Percentiles rank a stretch among this genome's conserved stretches.
Conservation (phyloP, 1,140 invertebrate species). For the Coboldia fuscipes region DNA sequence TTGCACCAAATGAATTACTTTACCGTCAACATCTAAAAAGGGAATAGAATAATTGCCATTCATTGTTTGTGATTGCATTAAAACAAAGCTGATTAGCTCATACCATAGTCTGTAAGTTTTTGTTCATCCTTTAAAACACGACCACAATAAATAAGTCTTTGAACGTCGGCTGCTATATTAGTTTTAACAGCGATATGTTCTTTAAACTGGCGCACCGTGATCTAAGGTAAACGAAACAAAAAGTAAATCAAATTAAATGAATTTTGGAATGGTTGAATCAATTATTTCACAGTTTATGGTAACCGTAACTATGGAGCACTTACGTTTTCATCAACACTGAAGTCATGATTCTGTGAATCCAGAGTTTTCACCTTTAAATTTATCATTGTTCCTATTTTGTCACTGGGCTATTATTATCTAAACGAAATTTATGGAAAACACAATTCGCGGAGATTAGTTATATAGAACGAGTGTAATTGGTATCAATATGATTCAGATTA, state of each 20-base stretch:
- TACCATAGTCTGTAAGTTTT: constrained; percentile 71
- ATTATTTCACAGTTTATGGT: background rate
- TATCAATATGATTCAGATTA: too few species aligned
- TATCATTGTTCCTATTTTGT: too few species aligned
- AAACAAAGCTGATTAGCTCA: constrained; percentile 8
- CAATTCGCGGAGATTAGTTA: too few species aligned
- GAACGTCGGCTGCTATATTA: constrained; percentile 54
- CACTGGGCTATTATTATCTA: too few species aligned
- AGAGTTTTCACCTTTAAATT: constrained; percentile 78
- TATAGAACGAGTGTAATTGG: too few species aligned
- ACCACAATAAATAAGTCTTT: constrained; percentile 83
- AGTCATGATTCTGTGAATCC: constrained; percentile 75
- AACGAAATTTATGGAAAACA: too few species aligned
- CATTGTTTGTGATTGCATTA: background rate
- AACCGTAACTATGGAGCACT: constrained; percentile 20
- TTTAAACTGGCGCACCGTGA: constrained; percentile 72
- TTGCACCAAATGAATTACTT: constrained; percentile 87
- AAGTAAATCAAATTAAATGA: constrained; percentile 4
- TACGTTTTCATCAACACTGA: constrained; percentile 71
- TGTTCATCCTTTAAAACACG: constrained; percentile 80
- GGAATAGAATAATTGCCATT: background rate
- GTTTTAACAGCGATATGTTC: constrained; percentile 56
- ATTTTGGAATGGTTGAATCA: background rate
- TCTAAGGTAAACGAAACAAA: constrained; percentile 29
- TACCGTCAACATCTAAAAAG: constrained; percentile 63